Evolutionary conservation across 2,113 vertebrate species (phyloP).

Genomic region (Melanostigma gelatinosum): DNA sequence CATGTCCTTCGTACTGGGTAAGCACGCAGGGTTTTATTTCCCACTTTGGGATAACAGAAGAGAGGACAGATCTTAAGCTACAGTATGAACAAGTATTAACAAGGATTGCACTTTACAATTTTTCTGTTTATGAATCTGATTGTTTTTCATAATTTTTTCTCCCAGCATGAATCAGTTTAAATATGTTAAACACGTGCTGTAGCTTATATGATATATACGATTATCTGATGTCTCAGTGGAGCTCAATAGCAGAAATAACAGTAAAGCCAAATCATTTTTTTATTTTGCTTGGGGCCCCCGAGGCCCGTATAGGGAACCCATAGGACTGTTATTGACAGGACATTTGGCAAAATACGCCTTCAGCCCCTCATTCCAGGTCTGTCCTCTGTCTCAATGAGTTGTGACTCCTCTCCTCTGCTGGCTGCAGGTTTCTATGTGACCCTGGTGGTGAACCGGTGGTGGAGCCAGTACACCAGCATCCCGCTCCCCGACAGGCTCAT

Average conservation of each 20-base stretch:
- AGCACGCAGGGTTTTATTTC: constrained; percentile 28
- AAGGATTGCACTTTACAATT: background rate
- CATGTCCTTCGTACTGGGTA: constrained; percentile 92
- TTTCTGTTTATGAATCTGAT: background rate
- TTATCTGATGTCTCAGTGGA: background rate
- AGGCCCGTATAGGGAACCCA: background rate
- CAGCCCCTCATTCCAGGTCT: background rate
- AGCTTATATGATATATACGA: background rate
- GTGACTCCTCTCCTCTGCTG: background rate
- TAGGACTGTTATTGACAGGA: background rate
- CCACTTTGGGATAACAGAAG: background rate
- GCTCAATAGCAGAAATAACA: background rate
- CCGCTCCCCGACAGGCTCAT: constrained; percentile 91
- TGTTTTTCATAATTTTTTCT: background rate
- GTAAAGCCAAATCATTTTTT: background rate
- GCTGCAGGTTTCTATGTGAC: constrained; percentile 93
- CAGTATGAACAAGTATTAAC: background rate
- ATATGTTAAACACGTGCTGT: background rate
- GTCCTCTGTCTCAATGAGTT: background rate
- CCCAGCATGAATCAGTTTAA: background rate
- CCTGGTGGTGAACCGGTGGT: constrained; percentile 94
- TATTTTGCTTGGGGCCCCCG: background rate
- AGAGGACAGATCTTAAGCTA: background rate
- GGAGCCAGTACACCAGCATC: constrained; percentile 92
- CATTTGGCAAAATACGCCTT: background rate